Percentiles rank a stretch among this genome's conserved stretches.
Conservation (phyloP, 2,888 invertebrate genomes). For the Drosophila picticornis region DNA sequence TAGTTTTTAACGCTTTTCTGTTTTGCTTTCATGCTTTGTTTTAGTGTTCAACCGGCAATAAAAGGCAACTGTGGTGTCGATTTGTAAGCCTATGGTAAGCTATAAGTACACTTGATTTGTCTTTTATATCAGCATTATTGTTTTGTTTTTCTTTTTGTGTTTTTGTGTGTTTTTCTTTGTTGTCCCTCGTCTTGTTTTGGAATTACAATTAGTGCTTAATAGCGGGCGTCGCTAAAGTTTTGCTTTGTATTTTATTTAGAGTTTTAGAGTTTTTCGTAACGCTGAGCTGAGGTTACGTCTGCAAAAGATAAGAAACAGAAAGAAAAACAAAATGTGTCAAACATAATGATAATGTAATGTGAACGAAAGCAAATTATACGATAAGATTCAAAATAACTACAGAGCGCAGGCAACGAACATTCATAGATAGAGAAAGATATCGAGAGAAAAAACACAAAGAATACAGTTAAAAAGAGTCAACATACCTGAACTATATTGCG, state of each 20-base stretch:
- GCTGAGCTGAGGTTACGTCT: slow-evolving; percentile 96
- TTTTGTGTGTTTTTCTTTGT: slow-evolving; percentile 25
- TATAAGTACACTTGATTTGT: slow-evolving; percentile 72
- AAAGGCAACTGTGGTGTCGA: slow-evolving; percentile 59
- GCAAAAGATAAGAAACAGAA: slow-evolving; percentile 88
- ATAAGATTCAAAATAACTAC: slow-evolving; percentile 56
- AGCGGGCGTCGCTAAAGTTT: slow-evolving; percentile 60
- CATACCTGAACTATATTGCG: slow-evolving; percentile 97
- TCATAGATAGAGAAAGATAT: slow-evolving; percentile 33
- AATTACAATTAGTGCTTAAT: slow-evolving; percentile 51
- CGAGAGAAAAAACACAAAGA: slow-evolving; percentile 13
- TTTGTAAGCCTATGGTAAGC: slow-evolving; percentile 36
- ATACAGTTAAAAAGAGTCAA: slow-evolving; percentile 52
- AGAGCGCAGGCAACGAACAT: slow-evolving; percentile 56
- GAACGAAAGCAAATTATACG: slow-evolving; percentile 47
- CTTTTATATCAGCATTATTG: slow-evolving; percentile 37
- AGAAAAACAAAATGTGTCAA: slow-evolving; percentile 63
- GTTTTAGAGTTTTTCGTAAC: slow-evolving; percentile 95
- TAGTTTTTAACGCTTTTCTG: slow-evolving; percentile 13
- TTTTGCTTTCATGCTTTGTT: slow-evolving; percentile 9
- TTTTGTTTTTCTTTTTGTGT: slow-evolving; percentile 14
- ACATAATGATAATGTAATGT: slow-evolving; percentile 58
- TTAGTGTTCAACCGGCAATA: slow-evolving; percentile 43
- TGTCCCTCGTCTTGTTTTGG: slow-evolving; percentile 50
- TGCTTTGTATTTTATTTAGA: slow-evolving; percentile 36